Evolutionary conservation across 1,140 invertebrate species (phyloP).

Genomic region (Cryptotermes secundus): DNA sequence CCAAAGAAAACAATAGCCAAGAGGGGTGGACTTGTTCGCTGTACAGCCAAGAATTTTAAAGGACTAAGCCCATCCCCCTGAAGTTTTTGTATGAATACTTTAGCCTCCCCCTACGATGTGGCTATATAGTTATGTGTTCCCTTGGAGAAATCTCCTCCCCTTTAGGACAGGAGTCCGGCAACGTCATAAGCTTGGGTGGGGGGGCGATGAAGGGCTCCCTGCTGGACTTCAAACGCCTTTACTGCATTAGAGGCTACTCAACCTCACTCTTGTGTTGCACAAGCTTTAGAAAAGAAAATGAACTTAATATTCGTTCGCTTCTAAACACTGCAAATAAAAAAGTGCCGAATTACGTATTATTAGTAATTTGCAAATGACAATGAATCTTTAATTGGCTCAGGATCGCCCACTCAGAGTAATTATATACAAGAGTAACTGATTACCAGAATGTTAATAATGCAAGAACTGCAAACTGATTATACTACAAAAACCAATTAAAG

Average conservation of each 20-base stretch:
- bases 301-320: no score
- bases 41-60: background rate
- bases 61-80: constrained; percentile 7
- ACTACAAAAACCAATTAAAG: no score
- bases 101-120: background rate
- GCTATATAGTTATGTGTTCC: background rate
- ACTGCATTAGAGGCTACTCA: background rate
- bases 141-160: constrained; percentile 9
- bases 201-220: background rate
- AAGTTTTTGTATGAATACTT: background rate
- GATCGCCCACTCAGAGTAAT: no score
- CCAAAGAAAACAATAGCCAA: background rate
- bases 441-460: no score
- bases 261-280: background rate
- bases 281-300: no score
- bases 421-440: no score
- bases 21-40: background rate
- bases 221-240: background rate
- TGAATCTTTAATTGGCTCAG: no score
- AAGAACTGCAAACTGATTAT: no score
- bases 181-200: background rate
- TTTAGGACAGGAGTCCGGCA: background rate
- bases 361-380: no score
- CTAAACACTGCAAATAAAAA: no score
- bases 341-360: no score